Conservation (phyloP, 2,888 invertebrate genomes). For the Tridacna gigas region DNA sequence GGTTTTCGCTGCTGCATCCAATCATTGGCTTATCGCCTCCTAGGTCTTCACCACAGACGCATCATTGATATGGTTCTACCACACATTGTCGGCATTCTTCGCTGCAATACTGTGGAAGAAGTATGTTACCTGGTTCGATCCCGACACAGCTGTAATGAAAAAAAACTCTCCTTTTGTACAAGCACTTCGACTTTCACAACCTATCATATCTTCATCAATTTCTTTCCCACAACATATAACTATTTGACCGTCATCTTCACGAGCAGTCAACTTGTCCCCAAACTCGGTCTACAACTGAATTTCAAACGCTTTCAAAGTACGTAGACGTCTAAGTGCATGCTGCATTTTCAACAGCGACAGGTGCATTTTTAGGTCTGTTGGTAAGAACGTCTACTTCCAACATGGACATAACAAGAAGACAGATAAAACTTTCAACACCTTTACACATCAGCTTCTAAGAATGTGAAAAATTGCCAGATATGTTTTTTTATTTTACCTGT, state of each 20-base stretch:
- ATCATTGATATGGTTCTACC: conserved; percentile 35
- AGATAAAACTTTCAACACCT: no score
- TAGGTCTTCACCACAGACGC: conserved; percentile 47
- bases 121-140: no score
- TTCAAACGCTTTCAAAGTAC: conserved; percentile 28
- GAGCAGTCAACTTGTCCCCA: conserved; percentile 20
- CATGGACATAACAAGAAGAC: no score
- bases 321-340: conserved; percentile 9
- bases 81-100: no score
- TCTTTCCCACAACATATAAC: conserved; percentile 43
- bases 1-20: conserved; percentile 44
- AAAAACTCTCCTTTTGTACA: conserved; percentile 45
- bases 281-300: conserved; percentile 25
- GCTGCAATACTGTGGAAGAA: no score
- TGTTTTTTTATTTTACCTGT: no score
- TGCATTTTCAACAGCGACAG: conserved; percentile 31
- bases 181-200: conserved; percentile 27
- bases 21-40: conserved; percentile 57
- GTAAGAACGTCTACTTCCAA: background rate
- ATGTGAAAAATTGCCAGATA: no score
- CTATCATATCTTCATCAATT: conserved; percentile 29
- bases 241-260: background rate
- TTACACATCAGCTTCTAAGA: no score
- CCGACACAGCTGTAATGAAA: no score
- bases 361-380: conserved; percentile 32